Evolutionary conservation across 2,797 vertebrate species (phyloP), one percentile per base, ranked within the genome.

Genomic region (Avahi laniger): DNA sequence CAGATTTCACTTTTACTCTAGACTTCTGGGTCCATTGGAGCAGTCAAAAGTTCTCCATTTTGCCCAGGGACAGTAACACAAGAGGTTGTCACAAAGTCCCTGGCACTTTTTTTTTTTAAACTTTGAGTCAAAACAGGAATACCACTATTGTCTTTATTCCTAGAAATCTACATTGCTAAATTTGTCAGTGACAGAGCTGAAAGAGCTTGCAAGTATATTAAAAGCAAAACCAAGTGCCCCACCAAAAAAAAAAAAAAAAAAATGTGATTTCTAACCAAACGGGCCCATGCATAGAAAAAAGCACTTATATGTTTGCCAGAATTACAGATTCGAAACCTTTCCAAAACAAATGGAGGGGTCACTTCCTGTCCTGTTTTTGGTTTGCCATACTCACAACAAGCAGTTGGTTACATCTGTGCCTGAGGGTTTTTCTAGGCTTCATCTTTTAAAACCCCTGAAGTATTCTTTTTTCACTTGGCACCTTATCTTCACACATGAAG

Each of bases 381-480:
- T 73, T 81, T 85, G 50, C 92, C 30, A 38, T 46, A 33, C 41
- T 73, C 57, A 54, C 50, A 17, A 43, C 14, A 46, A 67, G 76
- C 82, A 87, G 52, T 78, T 89, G 76, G 52, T 78, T 84, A 88
- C 35, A 97, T 93, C 91, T 97, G 83, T 17, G 46, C 70, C 78
- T 72, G 28, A 73, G 7, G 67, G 87, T 46, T 88, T 95, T 97
- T 86, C 93, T 86, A 83, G 73, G 73, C 24, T 35, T 89, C 35
- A 17, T 67, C 52, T 65, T 93, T 63, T 78, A 81, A 96, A 1
- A 5, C 38, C 93, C 76, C 30, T 84, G 24, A 96, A 52, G 48
- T 75, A 90, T 82, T 95, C 94, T 90, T 59, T 83, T 86, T 92
- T 57, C 92, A 80, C 84, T 84, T 93, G 92, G 95, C 93, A 94